Conservation (phyloP, 2,888 invertebrate genomes). For the Cloeon dipterum region DNA sequence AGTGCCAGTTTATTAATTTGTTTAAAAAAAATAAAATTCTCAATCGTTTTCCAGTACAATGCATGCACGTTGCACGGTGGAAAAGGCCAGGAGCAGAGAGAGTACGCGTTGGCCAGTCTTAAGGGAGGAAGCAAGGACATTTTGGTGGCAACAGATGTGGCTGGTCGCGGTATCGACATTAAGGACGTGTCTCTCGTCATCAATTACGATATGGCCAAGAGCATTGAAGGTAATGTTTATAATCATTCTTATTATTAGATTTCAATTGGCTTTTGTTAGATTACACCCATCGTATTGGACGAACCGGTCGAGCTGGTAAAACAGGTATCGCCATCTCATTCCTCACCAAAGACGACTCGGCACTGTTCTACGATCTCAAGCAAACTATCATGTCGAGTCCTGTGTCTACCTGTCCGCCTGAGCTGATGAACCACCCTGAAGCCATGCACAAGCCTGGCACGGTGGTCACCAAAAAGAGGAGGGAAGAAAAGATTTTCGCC, state of each 20-base stretch:
- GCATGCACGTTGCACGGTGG: slow-evolving; percentile 97
- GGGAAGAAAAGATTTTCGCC: slow-evolving; percentile 90
- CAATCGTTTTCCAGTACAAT: slow-evolving; percentile 38
- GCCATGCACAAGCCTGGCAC: slow-evolving; percentile 95
- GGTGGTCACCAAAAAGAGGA: slow-evolving; percentile 66
- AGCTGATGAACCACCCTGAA: slow-evolving; percentile 92
- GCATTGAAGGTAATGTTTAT: slow-evolving; percentile 58
- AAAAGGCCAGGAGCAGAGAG: slow-evolving; percentile 98
- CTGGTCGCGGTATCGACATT: slow-evolving; percentile 99
- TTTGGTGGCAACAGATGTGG: slow-evolving; percentile 96
- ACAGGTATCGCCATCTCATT: slow-evolving; percentile 90
- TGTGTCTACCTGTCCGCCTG: slow-evolving; percentile 85
- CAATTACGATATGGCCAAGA: slow-evolving; percentile 99
- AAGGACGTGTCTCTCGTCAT: slow-evolving; percentile 98
- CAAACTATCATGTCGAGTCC: slow-evolving; percentile 74
- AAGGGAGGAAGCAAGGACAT: slow-evolving; percentile 95
- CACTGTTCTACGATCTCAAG: slow-evolving; percentile 90
- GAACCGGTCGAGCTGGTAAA: slow-evolving; percentile 97
- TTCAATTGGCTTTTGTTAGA: slow-evolving; percentile 22
- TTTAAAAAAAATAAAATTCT: slow-evolving; percentile 1
- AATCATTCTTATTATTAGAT: neutral
- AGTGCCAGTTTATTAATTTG: neutral
- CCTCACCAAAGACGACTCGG: slow-evolving; percentile 89
- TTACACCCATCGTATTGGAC: slow-evolving; percentile 94
- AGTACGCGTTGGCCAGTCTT: slow-evolving; percentile 88